These are phyloP conservation scores for Parnassius mnemosyne DNA, from an alignment of 2,888 invertebrate genomes.

Conservation along the genomic window DNA sequence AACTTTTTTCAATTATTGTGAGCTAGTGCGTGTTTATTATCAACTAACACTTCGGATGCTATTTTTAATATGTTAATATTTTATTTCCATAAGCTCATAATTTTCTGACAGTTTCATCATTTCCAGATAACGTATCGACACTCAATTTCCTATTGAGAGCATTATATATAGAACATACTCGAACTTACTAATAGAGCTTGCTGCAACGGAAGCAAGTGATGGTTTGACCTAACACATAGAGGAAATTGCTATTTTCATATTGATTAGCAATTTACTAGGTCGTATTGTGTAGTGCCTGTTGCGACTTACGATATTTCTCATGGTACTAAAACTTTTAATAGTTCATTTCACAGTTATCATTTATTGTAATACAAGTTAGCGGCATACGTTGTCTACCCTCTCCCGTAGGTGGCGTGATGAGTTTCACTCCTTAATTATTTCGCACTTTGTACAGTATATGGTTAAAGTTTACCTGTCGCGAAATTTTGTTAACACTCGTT, in stretches of 20 bases:
- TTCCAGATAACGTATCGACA: constrained; percentile 2
- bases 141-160: constrained; percentile 8
- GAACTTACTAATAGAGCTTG: not conserved
- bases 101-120: not conserved
- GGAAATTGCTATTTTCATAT: constrained; percentile 11
- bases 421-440: no score
- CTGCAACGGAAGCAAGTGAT: constrained; percentile 3
- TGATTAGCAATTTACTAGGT: not conserved
- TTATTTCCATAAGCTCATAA: not conserved
- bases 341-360: no score
- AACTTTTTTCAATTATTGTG: no score
- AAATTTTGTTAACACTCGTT: not conserved
- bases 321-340: no score
- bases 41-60: no score
- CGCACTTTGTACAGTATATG: no score
- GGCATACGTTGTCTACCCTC: no score
- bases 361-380: no score
- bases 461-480: no score
- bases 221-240: not conserved
- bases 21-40: no score
- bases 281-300: not conserved
- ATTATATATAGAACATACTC: constrained; percentile 3
- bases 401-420: no score
- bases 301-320: no score
- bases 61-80: not conserved